A percentile compares a stretch with the other conserved stretches of the same genome.
phyloP scores from a whole-genome alignment of 2,888 invertebrate species.

The Disparrhopalites patrizii region DNA sequence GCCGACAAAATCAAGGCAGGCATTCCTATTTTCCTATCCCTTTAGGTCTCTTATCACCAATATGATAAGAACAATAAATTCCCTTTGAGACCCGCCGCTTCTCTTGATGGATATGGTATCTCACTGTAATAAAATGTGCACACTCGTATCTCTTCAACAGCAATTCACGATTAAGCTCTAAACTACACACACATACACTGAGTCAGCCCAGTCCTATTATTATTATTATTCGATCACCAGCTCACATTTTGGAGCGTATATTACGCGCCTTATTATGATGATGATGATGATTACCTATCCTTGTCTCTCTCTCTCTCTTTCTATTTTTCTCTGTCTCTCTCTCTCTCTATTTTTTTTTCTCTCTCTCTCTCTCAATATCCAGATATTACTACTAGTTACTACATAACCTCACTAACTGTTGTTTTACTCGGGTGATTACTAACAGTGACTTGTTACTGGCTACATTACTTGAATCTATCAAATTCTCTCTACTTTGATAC shows the following conservation, averaged over 20 bases:
- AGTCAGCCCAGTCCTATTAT: slow-evolving; percentile 10
- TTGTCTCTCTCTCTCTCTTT: too few species aligned
- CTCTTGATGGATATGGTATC: slow-evolving; percentile 43
- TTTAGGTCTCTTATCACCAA: slow-evolving; percentile 49
- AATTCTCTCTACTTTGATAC: slow-evolving; percentile 23
- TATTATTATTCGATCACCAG: background rate
- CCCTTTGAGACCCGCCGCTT: slow-evolving; percentile 47
- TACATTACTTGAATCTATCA: too few species aligned
- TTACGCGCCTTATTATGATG: background rate
- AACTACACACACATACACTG: slow-evolving; percentile 39
- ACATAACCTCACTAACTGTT: too few species aligned
- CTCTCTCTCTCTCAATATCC: too few species aligned
- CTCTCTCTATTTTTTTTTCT: too few species aligned
- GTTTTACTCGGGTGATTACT: too few species aligned
- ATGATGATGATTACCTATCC: too few species aligned
- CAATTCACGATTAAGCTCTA: slow-evolving; percentile 45
- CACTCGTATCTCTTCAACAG: slow-evolving; percentile 36
- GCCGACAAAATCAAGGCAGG: slow-evolving; percentile 40
- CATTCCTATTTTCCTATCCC: slow-evolving; percentile 46
- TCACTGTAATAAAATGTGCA: slow-evolving; percentile 39
- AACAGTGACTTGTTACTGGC: too few species aligned
- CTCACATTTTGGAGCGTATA: background rate
- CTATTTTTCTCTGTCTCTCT: too few species aligned
- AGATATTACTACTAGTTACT: too few species aligned
- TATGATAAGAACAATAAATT: slow-evolving; percentile 49